Base-by-base conservation (phyloP, 2,888 invertebrate species). In the Eurois occulta region DNA sequence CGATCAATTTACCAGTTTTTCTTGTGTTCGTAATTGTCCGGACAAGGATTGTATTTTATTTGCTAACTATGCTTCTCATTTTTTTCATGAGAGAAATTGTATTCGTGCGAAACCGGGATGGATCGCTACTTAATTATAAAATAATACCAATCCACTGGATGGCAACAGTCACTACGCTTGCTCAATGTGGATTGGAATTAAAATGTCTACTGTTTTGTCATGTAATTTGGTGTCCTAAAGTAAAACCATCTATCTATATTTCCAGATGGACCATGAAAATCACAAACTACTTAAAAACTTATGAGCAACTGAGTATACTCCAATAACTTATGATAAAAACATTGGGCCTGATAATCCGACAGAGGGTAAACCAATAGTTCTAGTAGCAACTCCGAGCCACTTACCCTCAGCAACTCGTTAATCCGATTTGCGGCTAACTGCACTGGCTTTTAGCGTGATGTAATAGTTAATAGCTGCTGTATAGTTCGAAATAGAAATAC, bases 371-470 rank as follows among this genome's bases (percentile, higher is more conserved):
- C 67, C 46, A 55, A 73, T 64, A 66, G 62, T 73, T 72, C 41
- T 67, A 71, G 73, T 72, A n/a, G 52, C 43, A 72, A 69, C 69
- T 55, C 58, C 64, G 32, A 83, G 46, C 60, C 81, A 81, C 72
- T 68, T 78, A 55, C 72, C 46, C 55, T 43, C 58, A 21, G 83
- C n/a, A 75, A 83, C 81, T 85, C 24, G 72, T 68, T 87, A 86
- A 86, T 86, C 85, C 78, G 85, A 87, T 87, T 86, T 87, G 78
- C 69, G 78, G 72, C 58, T 77, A 77, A 74, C 81, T 81, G 85
- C 82, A 85, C 66, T 52, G 66, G 86, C 86, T 86, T 86, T 87
- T 87, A 86, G 86, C 16, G 65, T 60, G 6, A 68, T 41, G 38
- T 55, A 46, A 70, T 38, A 77, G 43, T 58, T 43, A 55, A 32